A percentile compares a stretch with the other conserved stretches of the same genome.
phyloP scores from a whole-genome alignment of 1,140 invertebrate genomes.

The Aphis gossypii region DNA sequence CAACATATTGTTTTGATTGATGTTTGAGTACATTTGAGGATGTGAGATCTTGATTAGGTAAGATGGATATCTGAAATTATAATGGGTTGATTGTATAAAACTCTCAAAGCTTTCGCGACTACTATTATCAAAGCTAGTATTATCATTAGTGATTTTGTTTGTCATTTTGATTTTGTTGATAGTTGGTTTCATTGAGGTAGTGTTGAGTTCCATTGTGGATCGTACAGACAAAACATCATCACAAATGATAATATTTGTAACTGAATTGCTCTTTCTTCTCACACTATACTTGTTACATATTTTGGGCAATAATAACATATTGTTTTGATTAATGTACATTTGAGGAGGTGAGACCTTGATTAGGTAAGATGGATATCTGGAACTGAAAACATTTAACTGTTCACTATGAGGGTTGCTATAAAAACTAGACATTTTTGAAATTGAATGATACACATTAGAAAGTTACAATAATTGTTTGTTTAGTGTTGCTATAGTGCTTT shows the following conservation, averaged over 20 bases:
- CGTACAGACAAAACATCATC: neutral
- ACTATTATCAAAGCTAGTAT: neutral
- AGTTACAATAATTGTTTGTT: neutral
- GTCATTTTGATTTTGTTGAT: neutral
- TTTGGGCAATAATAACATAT: constrained; percentile 3
- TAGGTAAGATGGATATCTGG: constrained; percentile 11
- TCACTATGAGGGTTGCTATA: neutral
- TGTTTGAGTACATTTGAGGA: neutral
- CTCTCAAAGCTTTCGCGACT: too few relatives aligned
- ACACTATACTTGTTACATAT: neutral
- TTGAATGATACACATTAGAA: neutral
- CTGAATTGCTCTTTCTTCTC: neutral
- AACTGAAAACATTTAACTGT: neutral
- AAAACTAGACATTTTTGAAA: constrained; percentile 19
- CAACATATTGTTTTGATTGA: neutral
- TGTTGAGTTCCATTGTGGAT: neutral
- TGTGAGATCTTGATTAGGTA: neutral
- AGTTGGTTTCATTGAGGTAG: neutral
- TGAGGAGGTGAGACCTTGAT: neutral
- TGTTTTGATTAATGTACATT: neutral
- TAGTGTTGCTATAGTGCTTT: neutral
- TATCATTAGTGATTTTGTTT: neutral
- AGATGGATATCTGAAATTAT: neutral
- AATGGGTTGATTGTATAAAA: neutral
- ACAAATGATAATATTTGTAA: neutral